Base-by-base conservation (phyloP, 2,113 vertebrate genomes). In the Myrmecophaga tridactyla region DNA sequence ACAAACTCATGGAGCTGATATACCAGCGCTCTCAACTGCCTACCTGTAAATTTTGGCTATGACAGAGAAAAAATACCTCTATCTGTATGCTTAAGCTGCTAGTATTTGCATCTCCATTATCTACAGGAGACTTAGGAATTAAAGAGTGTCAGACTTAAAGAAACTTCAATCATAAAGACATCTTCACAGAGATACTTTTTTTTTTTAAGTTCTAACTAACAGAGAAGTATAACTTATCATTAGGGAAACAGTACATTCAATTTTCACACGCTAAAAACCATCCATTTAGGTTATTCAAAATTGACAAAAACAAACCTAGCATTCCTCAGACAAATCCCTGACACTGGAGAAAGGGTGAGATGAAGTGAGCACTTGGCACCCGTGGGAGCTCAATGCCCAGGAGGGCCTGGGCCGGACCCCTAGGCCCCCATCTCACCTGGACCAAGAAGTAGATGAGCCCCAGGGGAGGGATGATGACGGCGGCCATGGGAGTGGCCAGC, bases 401-500 rank as follows among this genome's bases (percentile, higher is more conserved):
- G 0, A 1, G 53, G 43, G 43, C 20, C 46, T 7, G 0, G 9
- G 17, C 80, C 2, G 63, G 39, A 48, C 6, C 1, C 63, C 14
- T 2, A 39, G 20, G 18, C 18, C 72, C 31, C 1, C 53, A n/a
- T 6, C 97, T 81, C 8, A 99, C 99, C 99, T 99, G 99, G 60
- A 99, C 99, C 0, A 99, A 99, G 43, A 99, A 98, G 98, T 99
- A 99, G 93, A 99, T 36, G 62, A 99, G 96, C 1, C 99, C 99
- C 13, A 99, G 98, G 0, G 99, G 98, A 0, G 99, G 99, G 93
- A 99, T 99, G 97, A 99, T 97, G 83, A 99, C 96, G 0, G 99
- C 99, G 0, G 99, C 99, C 8, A 99, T 97, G 0, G 99, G 99
- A 0, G 99, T 99, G 96, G 99, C 98, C 43, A 99, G 65, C 82